Evolutionary conservation across 1,140 invertebrate genomes (phyloP).

Genomic region (Pseudomyrmex sp.): DNA sequence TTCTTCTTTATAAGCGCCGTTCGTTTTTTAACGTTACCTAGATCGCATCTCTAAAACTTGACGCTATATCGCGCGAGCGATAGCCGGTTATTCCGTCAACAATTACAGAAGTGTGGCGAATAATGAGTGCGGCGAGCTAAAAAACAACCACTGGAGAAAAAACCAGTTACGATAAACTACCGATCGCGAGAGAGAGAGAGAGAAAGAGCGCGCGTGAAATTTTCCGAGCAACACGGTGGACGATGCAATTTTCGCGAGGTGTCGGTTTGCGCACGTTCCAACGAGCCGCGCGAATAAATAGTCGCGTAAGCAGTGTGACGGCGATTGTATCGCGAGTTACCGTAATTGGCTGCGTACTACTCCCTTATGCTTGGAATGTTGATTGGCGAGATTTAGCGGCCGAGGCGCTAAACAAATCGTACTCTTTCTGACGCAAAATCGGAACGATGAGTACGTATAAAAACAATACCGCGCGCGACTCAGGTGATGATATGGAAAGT

Average conservation of each 20-base stretch:
- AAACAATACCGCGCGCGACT: constrained; percentile 48
- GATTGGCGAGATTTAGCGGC: constrained; percentile 77
- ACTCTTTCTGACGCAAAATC: constrained; percentile 39
- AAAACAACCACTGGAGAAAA: neutral
- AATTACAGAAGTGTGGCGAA: constrained; percentile 46
- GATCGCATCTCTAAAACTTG: constrained; percentile 50
- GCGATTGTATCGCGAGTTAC: constrained; percentile 76
- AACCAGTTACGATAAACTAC: constrained; percentile 33
- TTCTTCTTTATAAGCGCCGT: constrained; percentile 16
- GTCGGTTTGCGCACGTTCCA: constrained; percentile 7
- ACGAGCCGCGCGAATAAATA: constrained; percentile 73
- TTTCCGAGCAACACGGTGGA: neutral
- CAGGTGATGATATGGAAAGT: constrained; percentile 36
- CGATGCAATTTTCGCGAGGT: constrained; percentile 34
- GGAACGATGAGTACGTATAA: constrained; percentile 75
- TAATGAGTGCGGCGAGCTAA: constrained; percentile 25
- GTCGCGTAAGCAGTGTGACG: constrained; percentile 60
- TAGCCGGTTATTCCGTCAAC: constrained; percentile 36
- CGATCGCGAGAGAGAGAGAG: constrained; percentile 14
- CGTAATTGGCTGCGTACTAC: constrained; percentile 78
- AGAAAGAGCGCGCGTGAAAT: constrained; percentile 4
- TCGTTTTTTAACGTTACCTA: constrained; percentile 16
- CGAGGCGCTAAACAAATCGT: constrained; percentile 72
- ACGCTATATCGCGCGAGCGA: constrained; percentile 7
- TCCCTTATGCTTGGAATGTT: constrained; percentile 78